phyloP scores from a whole-genome alignment of 1,140 invertebrate species.

The Achatina immaculata region DNA sequence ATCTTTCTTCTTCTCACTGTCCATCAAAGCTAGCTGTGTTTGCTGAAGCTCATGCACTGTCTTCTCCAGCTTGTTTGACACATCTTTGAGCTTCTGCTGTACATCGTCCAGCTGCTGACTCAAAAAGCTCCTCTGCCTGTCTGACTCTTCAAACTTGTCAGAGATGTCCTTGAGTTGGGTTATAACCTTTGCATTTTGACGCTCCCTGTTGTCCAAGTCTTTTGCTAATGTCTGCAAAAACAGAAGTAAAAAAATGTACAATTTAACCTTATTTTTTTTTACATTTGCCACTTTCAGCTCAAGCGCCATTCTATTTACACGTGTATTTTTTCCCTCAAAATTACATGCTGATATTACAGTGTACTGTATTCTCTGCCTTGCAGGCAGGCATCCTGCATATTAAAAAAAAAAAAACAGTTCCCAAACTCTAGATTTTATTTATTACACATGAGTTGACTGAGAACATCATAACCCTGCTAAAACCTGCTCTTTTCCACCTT shows the following conservation, averaged over 20 bases:
- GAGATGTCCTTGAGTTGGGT: conserved; percentile 63
- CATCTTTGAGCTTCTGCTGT: conserved; percentile 51
- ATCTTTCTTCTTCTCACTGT: conserved; percentile 65
- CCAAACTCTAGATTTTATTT: too few species aligned
- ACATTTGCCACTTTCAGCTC: too few species aligned
- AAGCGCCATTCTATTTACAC: too few species aligned
- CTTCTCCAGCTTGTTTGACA: conserved; percentile 57
- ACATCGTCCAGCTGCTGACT: conserved; percentile 61
- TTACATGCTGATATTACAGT: too few species aligned
- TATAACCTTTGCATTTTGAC: conserved; percentile 64
- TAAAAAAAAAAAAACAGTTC: too few species aligned
- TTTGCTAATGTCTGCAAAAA: conserved; percentile 65
- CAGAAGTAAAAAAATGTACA: conserved; percentile 2
- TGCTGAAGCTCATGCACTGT: conserved; percentile 55
- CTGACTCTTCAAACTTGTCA: conserved; percentile 60
- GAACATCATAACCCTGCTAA: too few species aligned
- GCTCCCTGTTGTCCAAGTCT: conserved; percentile 67
- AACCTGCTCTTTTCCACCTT: too few species aligned
- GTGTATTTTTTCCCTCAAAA: too few species aligned
- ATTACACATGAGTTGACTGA: too few species aligned
- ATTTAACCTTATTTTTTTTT: too few species aligned
- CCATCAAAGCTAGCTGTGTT: conserved; percentile 58
- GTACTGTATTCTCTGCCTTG: too few species aligned
- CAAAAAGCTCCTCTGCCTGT: conserved; percentile 56
- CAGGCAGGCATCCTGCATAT: too few species aligned